Evolutionary conservation across 2,888 invertebrate species (phyloP), one percentile per base, ranked within the genome.

Genomic region (Brachyptera risi): DNA sequence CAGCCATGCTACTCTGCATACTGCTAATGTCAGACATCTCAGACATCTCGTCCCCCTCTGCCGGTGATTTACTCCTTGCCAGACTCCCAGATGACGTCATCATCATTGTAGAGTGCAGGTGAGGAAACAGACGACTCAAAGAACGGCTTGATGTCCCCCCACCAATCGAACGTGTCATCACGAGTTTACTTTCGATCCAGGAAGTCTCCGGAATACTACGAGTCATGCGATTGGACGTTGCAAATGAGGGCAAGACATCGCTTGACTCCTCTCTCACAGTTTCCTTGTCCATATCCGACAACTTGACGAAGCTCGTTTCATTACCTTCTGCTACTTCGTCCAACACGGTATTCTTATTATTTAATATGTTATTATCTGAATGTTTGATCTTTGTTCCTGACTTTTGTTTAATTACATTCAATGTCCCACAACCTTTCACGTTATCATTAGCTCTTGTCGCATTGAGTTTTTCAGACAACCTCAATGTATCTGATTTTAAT

Each of bases 261-360:
- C n/a, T n/a, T n/a, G n/a, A 38, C 57, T 47, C 21, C 21, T 57
- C 59, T 68, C 19, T 54, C n/a, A n/a, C 57, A 38, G 66, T 67
- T 60, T 63, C 66, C 68, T 86, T 87, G 71, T 91, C 90, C 73
- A 92, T 79, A 72, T 92, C 91, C 1, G 91, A 91, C 5, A 92
- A 76, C 69, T 85, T 85, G 0, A 92, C 91, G 71, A 88, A 88
- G 59, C 78, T 76, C 23, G 76, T 42, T 19, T 26, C 35, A 15
- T 49, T 19, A 27, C 42, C 54, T 23, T 59, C 50, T 11, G 13
- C n/a, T 27, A 7, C 26, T 17, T 3, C 3, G 13, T 2, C 35
- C 47, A 23, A 21, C 3, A n/a, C 47, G 23, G 21, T 24, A 11
- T n/a, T 24, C 4, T 17, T 23, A 3, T 21, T n/a, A n/a, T n/a